phyloP scores from a whole-genome alignment of 1,140 invertebrate genomes.

The Drosophila pruinosa region DNA sequence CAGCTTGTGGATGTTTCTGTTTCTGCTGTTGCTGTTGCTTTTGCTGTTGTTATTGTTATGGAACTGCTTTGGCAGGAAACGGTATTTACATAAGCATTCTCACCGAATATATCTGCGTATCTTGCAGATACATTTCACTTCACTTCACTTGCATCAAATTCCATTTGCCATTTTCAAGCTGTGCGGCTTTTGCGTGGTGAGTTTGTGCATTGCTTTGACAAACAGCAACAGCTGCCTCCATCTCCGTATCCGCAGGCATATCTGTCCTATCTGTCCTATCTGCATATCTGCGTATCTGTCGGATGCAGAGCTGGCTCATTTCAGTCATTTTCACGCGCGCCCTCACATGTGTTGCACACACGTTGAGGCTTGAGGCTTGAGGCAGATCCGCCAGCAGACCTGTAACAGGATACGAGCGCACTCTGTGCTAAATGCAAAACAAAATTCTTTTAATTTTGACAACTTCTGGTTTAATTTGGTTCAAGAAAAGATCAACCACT shows the following conservation, averaged over 20 bases:
- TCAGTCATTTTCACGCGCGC: constrained; percentile 35
- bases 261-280: constrained; percentile 20
- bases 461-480: not conserved
- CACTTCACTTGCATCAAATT: constrained; percentile 8
- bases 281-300: constrained; percentile 19
- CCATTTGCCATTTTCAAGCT: constrained; percentile 14
- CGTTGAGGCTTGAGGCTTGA: constrained; percentile 1
- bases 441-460: not conserved
- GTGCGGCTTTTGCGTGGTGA: not conserved
- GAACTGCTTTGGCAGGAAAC: constrained; percentile 21
- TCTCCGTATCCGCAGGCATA: constrained; percentile 2
- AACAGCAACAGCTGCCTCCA: constrained; percentile 23
- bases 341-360: constrained; percentile 31
- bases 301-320: constrained; percentile 10
- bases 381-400: not conserved
- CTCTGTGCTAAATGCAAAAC: not conserved
- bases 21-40: not conserved
- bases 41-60: constrained; percentile 12
- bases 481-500: too few relatives aligned
- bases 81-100: not conserved
- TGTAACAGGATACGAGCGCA: not conserved
- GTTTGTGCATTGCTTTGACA: constrained; percentile 12
- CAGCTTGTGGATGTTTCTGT: not conserved
- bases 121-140: constrained; percentile 50
- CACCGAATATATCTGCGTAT: constrained; percentile 36